Evolutionary conservation across 2,888 invertebrate species (phyloP).

Genomic region (Acronicta leporina): DNA sequence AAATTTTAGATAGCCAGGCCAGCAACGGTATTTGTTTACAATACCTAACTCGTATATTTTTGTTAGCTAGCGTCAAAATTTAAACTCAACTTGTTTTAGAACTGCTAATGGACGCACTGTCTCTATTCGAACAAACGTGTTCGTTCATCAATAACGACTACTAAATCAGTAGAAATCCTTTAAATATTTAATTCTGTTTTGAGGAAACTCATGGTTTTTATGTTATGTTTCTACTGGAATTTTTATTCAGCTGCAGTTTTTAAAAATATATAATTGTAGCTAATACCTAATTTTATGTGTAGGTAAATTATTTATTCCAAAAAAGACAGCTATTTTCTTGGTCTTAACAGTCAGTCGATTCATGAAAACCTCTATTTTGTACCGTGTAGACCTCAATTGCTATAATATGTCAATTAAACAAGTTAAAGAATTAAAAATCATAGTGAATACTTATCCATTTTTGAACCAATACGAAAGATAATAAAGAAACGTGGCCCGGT

Average conservation of each 20-base stretch:
- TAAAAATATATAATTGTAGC: too few relatives aligned
- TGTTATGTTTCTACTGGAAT: background rate
- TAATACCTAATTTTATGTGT: too few relatives aligned
- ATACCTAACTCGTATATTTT: conserved; percentile 5
- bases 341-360: too few relatives aligned
- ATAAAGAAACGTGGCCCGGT: conserved; percentile 64
- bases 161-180: conserved; percentile 14
- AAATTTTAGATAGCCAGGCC: conserved; percentile 23
- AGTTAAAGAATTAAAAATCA: background rate
- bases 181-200: conserved; percentile 36
- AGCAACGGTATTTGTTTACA: conserved; percentile 26
- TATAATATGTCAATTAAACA: too few relatives aligned
- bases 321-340: too few relatives aligned
- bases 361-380: too few relatives aligned
- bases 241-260: too few relatives aligned
- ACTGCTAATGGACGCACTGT: conserved; percentile 6
- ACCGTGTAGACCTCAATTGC: too few relatives aligned
- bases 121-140: conserved; percentile 9
- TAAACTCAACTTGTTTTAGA: background rate
- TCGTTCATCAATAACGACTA: conserved; percentile 21
- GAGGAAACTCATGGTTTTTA: conserved; percentile 9
- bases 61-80: conserved; percentile 15
- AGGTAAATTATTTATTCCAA: too few relatives aligned
- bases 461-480: conserved; percentile 24
- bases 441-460: conserved; percentile 32